A percentile compares a stretch with the other conserved stretches of the same genome.
phyloP scores from a whole-genome alignment of 2,797 vertebrate genomes.

The Pampus argenteus region DNA sequence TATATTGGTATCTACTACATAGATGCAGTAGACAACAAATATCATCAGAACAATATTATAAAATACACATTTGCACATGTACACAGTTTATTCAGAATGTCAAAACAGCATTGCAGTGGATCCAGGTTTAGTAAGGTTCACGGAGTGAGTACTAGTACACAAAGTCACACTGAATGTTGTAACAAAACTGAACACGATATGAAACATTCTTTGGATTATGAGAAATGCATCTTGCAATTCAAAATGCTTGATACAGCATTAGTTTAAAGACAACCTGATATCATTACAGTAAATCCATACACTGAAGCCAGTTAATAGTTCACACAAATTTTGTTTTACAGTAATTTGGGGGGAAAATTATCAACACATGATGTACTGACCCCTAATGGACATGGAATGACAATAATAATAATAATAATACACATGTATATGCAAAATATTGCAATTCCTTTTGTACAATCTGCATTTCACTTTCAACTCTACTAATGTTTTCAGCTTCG shows the following conservation, averaged over 20 bases:
- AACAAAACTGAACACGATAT: background rate
- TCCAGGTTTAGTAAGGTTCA: background rate
- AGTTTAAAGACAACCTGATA: background rate
- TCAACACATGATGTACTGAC: background rate
- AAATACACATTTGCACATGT: background rate
- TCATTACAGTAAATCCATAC: background rate
- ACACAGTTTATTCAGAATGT: conserved; percentile 30
- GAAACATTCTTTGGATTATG: background rate
- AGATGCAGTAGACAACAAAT: background rate
- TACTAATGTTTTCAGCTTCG: background rate
- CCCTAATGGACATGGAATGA: background rate
- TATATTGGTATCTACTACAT: background rate
- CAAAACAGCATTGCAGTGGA: background rate
- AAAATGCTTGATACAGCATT: background rate
- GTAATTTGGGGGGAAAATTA: background rate
- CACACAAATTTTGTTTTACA: background rate
- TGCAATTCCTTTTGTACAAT: background rate
- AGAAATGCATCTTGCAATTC: background rate
- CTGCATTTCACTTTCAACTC: background rate
- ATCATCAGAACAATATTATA: background rate
- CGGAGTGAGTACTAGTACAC: background rate
- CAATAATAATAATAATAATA: background rate
- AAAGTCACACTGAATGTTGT: background rate
- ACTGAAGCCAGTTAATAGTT: background rate
- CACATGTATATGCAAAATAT: background rate